Percentiles rank a stretch among this genome's conserved stretches.
These are phyloP conservation scores for Brachionus angularis DNA, from an alignment of 1,140 invertebrate genomes.

Conservation along the genomic window DNA sequence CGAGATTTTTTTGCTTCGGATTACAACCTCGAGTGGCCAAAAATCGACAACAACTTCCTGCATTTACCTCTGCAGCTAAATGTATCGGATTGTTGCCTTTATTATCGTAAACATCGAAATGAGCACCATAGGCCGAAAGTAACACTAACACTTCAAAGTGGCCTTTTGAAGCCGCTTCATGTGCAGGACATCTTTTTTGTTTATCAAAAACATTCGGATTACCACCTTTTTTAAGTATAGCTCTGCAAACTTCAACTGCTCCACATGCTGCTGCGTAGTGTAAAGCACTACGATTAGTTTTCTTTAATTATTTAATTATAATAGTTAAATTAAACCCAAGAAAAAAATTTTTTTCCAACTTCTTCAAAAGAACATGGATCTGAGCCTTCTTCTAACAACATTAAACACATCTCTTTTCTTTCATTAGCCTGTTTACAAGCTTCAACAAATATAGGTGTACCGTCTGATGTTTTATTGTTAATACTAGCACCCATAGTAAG, in stretches of 20 bases:
- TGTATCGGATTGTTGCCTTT: slow-evolving; percentile 55
- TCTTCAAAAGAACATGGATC: slow-evolving; percentile 54
- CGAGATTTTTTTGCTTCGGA: slow-evolving; percentile 57
- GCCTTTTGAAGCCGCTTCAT: slow-evolving; percentile 56
- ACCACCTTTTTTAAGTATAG: slow-evolving; percentile 52
- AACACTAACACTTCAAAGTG: slow-evolving; percentile 46
- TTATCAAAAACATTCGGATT: slow-evolving; percentile 52
- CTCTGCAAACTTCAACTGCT: slow-evolving; percentile 51
- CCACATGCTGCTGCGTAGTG: slow-evolving; percentile 56
- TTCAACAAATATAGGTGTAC: slow-evolving; percentile 53
- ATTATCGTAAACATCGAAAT: slow-evolving; percentile 54
- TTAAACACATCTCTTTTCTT: slow-evolving; percentile 54
- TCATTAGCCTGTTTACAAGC: slow-evolving; percentile 56
- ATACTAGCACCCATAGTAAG: slow-evolving; percentile 54
- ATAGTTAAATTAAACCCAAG: neutral
- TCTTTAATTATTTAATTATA: slow-evolving; percentile 28
- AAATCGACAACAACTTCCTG: slow-evolving; percentile 55
- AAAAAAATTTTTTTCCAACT: slow-evolving; percentile 46
- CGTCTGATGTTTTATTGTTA: slow-evolving; percentile 53
- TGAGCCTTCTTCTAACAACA: slow-evolving; percentile 53
- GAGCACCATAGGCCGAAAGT: slow-evolving; percentile 54
- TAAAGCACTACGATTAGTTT: slow-evolving; percentile 50
- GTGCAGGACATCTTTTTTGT: slow-evolving; percentile 51
- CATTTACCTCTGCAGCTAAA: slow-evolving; percentile 51
- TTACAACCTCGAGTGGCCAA: slow-evolving; percentile 58